phyloP scores from a whole-genome alignment of 2,888 invertebrate species.

The Meiosimyza platycephala region DNA sequence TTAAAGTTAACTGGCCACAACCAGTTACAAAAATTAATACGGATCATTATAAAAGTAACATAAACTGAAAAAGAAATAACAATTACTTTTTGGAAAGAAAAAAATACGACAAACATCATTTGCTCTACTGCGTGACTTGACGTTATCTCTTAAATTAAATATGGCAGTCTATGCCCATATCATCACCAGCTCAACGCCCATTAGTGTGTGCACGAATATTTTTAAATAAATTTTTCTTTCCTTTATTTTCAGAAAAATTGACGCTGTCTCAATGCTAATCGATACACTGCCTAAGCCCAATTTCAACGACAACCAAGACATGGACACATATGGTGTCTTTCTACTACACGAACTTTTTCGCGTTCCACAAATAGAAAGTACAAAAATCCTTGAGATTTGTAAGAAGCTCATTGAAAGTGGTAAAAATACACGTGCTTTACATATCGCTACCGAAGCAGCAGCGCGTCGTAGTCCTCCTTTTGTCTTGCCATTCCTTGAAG shows the following conservation, averaged over 20 bases:
- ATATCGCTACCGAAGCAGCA: constrained; percentile 70
- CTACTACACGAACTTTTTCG: constrained; percentile 73
- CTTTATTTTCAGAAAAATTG: constrained; percentile 40
- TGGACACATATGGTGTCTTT: constrained; percentile 70
- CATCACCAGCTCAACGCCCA: too few species aligned
- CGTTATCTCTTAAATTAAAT: too few species aligned
- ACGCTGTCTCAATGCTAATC: constrained; percentile 62
- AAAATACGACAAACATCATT: too few species aligned
- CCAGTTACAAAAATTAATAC: too few species aligned
- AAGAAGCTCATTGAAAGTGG: constrained; percentile 51
- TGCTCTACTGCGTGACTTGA: too few species aligned
- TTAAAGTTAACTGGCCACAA: too few species aligned
- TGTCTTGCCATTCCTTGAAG: constrained; percentile 52
- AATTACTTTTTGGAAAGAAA: too few species aligned
- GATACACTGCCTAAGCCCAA: constrained; percentile 55
- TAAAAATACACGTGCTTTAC: constrained; percentile 64
- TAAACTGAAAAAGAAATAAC: too few species aligned
- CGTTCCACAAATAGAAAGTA: constrained; percentile 65
- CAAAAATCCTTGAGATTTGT: constrained; percentile 61
- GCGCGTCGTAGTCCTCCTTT: constrained; percentile 62
- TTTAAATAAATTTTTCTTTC: too few species aligned
- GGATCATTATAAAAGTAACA: too few species aligned
- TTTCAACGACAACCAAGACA: constrained; percentile 67
- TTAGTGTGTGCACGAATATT: too few species aligned
- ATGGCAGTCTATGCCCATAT: too few species aligned